Evolutionary conservation across 2,113 vertebrate species (phyloP), one percentile per base, ranked within the genome.

Genomic region (Brachirus orientalis): DNA sequence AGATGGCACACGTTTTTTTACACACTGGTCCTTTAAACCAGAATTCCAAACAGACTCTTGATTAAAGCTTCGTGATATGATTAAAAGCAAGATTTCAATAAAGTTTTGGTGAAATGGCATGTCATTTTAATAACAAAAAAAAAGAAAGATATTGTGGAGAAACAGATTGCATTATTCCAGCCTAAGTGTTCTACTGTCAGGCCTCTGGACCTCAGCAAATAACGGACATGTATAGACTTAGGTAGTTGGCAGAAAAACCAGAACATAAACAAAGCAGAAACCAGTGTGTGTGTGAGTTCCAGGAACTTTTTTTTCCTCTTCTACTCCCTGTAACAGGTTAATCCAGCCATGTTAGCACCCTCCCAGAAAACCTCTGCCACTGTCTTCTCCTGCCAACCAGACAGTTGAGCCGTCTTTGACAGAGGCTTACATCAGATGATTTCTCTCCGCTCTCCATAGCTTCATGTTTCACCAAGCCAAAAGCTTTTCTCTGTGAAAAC

Each of bases 331-430:
- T 40, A 14, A 62, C 1, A 36, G 40, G 58, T 52, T 41, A 41
- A 43, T 37, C 12, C 33, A 37, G 36, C 35, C n/a, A 53, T 53
- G 69, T 78, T 36, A 46, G 3, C 50, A 61, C 22, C 18, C 40
- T 20, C 47, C 40, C 9, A 13, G 37, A 48, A 40, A 9, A 0
- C 2, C 1, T 0, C 18, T 62, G 37, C 17, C 38, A 55, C 22
- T 59, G 36, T 62, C 77, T 58, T 36, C 12, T 14, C 7, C 3
- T 20, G 36, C 44, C 65, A 56, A 38, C 22, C 71, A 71, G 48
- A 70, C 4, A 18, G 59, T 33, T 19, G 47, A 72, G 14, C 50
- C 1, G 8, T 12, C 4, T 18, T 8, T 13, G 11, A 18, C 17
- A 14, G 51, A 52, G 35, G 36, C 57, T 73, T 22, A 66, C 33